A percentile compares a stretch with the other conserved stretches of the same genome.
These are phyloP conservation scores for Sturnira hondurensis DNA, from an alignment of 2,113 vertebrate species.

Conservation along the genomic window DNA sequence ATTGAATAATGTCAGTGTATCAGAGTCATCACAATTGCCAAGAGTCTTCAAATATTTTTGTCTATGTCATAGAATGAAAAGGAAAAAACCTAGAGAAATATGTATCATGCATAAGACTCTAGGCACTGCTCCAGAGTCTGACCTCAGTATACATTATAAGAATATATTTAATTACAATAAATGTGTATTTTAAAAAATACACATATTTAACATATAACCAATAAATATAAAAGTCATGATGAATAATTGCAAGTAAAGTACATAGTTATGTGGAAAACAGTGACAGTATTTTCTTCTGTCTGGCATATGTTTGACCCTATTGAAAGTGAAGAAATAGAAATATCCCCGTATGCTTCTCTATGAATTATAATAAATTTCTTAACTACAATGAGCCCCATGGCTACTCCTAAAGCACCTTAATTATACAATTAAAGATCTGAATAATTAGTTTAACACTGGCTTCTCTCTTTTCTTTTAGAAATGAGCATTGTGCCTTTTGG, in stretches of 20 bases:
- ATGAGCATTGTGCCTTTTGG: background rate
- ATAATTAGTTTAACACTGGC: background rate
- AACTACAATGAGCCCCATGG: background rate
- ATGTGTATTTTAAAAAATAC: background rate
- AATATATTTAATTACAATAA: background rate
- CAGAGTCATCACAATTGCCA: slow-evolving; percentile 5
- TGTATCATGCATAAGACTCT: background rate
- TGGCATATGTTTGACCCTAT: background rate
- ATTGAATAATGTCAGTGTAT: background rate
- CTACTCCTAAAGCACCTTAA: background rate
- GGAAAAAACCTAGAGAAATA: background rate
- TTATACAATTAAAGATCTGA: background rate
- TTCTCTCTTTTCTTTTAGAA: background rate
- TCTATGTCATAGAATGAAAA: background rate
- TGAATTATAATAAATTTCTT: background rate
- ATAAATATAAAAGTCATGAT: background rate
- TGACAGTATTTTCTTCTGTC: background rate
- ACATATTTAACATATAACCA: background rate
- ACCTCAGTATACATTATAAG: background rate
- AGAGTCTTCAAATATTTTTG: background rate
- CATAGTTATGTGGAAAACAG: background rate
- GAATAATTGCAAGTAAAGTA: background rate
- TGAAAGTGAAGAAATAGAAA: background rate
- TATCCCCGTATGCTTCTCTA: background rate
- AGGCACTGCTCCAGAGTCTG: background rate